phyloP scores from a whole-genome alignment of 2,797 vertebrate species.

The Oreortyx pictus region DNA sequence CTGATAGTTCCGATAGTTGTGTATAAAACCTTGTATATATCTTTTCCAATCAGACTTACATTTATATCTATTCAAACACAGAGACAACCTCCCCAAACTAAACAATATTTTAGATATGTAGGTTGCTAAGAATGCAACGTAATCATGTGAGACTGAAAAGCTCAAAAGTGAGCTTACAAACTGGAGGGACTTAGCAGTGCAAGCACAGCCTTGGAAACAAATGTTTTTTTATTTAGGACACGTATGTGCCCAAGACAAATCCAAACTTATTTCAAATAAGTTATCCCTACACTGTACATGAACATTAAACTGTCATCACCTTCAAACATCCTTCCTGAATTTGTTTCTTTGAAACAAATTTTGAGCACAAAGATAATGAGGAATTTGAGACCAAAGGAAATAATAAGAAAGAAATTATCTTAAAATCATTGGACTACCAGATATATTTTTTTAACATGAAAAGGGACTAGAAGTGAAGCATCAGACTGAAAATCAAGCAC shows the following conservation, averaged over 20 bases:
- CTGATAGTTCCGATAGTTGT: not conserved
- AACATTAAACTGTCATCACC: not conserved
- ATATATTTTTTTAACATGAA: not conserved
- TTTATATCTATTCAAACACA: constrained; percentile 5
- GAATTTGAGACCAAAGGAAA: not conserved
- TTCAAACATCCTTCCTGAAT: not conserved
- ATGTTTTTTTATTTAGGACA: constrained; percentile 42
- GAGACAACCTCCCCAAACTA: not conserved
- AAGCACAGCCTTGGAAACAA: constrained; percentile 19
- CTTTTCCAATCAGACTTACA: constrained; percentile 1
- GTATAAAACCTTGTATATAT: not conserved
- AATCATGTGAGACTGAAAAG: constrained; percentile 13
- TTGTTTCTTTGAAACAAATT: not conserved
- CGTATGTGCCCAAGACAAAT: not conserved
- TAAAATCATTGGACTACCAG: not conserved
- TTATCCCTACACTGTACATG: not conserved
- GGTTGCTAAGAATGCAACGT: constrained; percentile 41
- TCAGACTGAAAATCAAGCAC: not conserved
- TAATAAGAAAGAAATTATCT: not conserved
- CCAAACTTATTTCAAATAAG: not conserved
- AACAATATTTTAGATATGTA: not conserved
- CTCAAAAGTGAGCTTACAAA: not conserved
- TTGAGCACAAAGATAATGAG: not conserved
- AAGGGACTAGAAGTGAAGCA: not conserved
- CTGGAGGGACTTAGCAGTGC: not conserved